Percentiles rank a stretch among this genome's conserved stretches.
Conservation (phyloP, 2,113 vertebrate genomes). For the Telmatochromis brichardi region DNA sequence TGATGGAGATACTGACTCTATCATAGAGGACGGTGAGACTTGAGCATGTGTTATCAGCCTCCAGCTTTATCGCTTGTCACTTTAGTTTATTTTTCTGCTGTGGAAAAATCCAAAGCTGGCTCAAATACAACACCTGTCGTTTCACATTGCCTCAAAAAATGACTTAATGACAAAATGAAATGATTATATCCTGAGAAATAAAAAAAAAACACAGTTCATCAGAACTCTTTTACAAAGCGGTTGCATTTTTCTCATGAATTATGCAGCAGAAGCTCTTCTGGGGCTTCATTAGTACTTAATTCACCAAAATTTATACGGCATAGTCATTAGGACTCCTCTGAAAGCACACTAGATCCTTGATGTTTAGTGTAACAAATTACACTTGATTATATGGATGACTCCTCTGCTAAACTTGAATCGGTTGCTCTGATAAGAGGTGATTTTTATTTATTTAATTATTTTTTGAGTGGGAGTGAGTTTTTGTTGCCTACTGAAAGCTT, state of each 20-base stretch:
- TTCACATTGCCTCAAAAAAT: background rate
- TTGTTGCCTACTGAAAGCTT: background rate
- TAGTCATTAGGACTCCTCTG: background rate
- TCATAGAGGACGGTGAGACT: constrained; percentile 14
- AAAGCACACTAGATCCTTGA: background rate
- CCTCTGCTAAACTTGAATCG: background rate
- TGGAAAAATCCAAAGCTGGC: constrained; percentile 3
- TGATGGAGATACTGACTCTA: background rate
- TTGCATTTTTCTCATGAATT: background rate
- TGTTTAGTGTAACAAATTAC: constrained; percentile 5
- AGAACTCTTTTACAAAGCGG: background rate
- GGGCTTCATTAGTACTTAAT: constrained; percentile 2
- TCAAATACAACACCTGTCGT: background rate
- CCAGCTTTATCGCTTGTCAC: background rate
- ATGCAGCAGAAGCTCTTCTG: background rate
- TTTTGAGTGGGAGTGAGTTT: background rate
- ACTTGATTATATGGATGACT: background rate
- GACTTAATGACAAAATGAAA: background rate
- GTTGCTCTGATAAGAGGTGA: background rate
- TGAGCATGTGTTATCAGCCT: constrained; percentile 19
- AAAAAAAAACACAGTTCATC: fast-evolving
- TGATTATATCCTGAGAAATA: background rate
- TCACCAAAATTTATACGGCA: background rate
- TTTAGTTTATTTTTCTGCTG: background rate
- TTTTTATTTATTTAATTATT: background rate